These are phyloP conservation scores for Hirtodrosophila histrioides DNA, from an alignment of 2,888 invertebrate genomes.

Conservation along the genomic window DNA sequence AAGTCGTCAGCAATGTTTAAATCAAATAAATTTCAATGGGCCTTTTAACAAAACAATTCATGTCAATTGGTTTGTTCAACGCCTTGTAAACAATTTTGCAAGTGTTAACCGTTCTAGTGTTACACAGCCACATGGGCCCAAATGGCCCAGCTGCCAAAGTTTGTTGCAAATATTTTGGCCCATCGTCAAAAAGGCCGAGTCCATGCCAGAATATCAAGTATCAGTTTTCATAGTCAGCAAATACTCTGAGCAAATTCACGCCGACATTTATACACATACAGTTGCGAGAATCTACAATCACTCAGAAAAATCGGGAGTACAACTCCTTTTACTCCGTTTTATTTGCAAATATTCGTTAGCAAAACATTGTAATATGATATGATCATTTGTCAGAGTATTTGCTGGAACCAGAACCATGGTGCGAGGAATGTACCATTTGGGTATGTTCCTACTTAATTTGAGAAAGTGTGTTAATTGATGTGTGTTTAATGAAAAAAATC, in stretches of 20 bases:
- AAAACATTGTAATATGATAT: no score
- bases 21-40: conserved; percentile 44
- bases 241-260: conserved; percentile 39
- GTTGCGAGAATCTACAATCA: not conserved
- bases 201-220: conserved; percentile 44
- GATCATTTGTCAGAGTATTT: no score
- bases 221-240: conserved; percentile 66
- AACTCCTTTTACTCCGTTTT: no score
- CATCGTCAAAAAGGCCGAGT: conserved; percentile 3
- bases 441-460: no score
- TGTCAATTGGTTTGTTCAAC: conserved; percentile 46
- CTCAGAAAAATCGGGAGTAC: no score
- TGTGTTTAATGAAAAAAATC: no score
- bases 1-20: conserved; percentile 14
- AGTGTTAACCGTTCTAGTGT: conserved; percentile 30
- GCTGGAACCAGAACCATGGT: no score
- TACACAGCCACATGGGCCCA: conserved; percentile 16
- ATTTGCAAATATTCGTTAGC: no score
- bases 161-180: conserved; percentile 28
- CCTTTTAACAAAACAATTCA: conserved; percentile 51
- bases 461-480: no score
- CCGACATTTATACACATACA: conserved; percentile 17
- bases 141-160: conserved; percentile 29
- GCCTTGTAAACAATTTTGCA: conserved; percentile 38
- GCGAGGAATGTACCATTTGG: no score